phyloP scores from a whole-genome alignment of 2,797 vertebrate genomes.

The Chanos chanos region DNA sequence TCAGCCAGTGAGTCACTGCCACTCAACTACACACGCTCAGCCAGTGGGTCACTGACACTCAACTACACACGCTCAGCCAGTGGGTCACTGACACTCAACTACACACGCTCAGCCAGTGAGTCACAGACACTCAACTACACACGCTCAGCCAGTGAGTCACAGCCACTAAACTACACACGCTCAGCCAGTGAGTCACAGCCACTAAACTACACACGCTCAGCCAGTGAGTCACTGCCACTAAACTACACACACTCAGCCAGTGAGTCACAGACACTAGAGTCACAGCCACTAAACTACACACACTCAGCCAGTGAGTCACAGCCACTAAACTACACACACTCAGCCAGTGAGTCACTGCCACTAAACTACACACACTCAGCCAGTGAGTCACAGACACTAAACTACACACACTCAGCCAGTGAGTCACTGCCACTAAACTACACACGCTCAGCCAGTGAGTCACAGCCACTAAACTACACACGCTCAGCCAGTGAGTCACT shows the following conservation, averaged over 20 bases:
- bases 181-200: conserved; percentile 74
- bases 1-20: conserved; percentile 74
- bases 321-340: conserved; percentile 81
- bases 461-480: conserved; percentile 82
- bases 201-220: conserved; percentile 79
- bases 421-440: conserved; percentile 81
- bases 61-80: conserved; percentile 78
- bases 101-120: conserved; percentile 75
- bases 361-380: conserved; percentile 78
- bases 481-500: conserved; percentile 71
- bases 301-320: conserved; percentile 71
- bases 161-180: conserved; percentile 81
- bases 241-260: conserved; percentile 78
- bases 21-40: conserved; percentile 79
- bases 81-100: conserved; percentile 83
- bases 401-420: conserved; percentile 77
- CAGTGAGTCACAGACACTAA: conserved; percentile 82
- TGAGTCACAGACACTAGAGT: no score
- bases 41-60: conserved; percentile 79
- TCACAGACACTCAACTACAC: conserved; percentile 83
- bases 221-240: conserved; percentile 79
- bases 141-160: conserved; percentile 71
- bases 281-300: conserved; percentile 82
- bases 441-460: conserved; percentile 76
- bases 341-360: conserved; percentile 74